Conservation (phyloP, 2,888 invertebrate species). For the Exocentrus adspersus region DNA sequence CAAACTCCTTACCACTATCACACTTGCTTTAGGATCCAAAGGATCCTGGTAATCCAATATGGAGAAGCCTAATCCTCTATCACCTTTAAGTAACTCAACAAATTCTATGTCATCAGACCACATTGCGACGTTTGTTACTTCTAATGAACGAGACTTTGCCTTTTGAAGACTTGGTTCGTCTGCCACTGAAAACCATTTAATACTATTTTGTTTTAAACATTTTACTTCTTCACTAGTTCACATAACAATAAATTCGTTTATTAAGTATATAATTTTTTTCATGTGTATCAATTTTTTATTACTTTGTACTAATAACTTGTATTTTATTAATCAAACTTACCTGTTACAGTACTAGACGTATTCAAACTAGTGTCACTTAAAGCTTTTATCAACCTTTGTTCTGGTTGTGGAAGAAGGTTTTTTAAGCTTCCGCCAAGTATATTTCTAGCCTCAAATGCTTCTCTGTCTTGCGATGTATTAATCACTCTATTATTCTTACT, state of each 20-base stretch:
- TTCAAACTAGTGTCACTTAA: constrained; percentile 94
- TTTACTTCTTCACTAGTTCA: too few relatives aligned
- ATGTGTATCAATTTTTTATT: too few relatives aligned
- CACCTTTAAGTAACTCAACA: constrained; percentile 91
- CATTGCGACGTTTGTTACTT: constrained; percentile 95
- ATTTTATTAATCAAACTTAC: too few relatives aligned
- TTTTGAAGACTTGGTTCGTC: constrained; percentile 74
- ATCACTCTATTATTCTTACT: constrained; percentile 72
- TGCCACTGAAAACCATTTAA: constrained; percentile 62
- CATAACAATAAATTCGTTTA: too few relatives aligned
- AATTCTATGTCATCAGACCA: constrained; percentile 96
- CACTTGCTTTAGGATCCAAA: constrained; percentile 91
- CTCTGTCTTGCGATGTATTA: constrained; percentile 79
- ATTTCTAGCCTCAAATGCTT: constrained; percentile 82
- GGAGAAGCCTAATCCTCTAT: constrained; percentile 97
- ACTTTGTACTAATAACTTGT: too few relatives aligned
- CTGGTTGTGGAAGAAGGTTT: constrained; percentile 71
- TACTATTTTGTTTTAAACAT: too few relatives aligned
- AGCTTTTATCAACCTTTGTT: constrained; percentile 80
- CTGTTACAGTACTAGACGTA: constrained; percentile 84
- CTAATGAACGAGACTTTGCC: constrained; percentile 87
- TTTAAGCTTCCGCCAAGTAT: constrained; percentile 88
- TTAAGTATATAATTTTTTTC: too few relatives aligned
- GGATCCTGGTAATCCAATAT: constrained; percentile 99
- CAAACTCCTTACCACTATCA: constrained; percentile 95